Conservation (phyloP, 1,140 invertebrate species). For the Tribolium madens region DNA sequence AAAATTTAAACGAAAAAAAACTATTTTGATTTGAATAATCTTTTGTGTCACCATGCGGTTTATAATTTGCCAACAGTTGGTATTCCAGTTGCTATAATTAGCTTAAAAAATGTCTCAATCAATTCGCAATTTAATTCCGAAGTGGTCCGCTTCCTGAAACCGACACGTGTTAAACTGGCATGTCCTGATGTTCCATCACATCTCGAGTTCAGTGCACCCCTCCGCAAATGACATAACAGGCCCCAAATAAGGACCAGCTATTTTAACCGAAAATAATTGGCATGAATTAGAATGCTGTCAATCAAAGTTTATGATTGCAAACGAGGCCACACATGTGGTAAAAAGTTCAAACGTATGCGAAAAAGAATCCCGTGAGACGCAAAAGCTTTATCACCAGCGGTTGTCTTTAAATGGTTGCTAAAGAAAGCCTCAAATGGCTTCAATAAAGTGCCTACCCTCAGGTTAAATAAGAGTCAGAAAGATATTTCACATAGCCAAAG, state of each 20-base stretch:
- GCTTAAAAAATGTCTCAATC: not conserved
- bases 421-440: not conserved
- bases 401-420: conserved; percentile 12
- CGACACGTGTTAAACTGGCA: not conserved
- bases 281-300: not conserved
- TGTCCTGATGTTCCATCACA: too few species aligned
- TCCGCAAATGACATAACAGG: not conserved
- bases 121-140: not conserved
- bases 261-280: not conserved
- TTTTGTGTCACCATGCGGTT: not conserved
- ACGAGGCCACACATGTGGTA: not conserved
- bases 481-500: not conserved
- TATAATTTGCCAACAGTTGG: not conserved
- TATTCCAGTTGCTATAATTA: not conserved
- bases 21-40: not conserved
- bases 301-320: not conserved
- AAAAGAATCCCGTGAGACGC: not conserved
- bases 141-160: not conserved
- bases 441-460: not conserved
- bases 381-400: not conserved
- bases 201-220: not conserved
- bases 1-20: too few species aligned
- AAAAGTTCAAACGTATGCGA: not conserved
- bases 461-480: conserved; percentile 10
- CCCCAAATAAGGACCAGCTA: not conserved